Evolutionary conservation across 2,888 invertebrate species (phyloP).

Genomic region (Aethes cnicana): DNA sequence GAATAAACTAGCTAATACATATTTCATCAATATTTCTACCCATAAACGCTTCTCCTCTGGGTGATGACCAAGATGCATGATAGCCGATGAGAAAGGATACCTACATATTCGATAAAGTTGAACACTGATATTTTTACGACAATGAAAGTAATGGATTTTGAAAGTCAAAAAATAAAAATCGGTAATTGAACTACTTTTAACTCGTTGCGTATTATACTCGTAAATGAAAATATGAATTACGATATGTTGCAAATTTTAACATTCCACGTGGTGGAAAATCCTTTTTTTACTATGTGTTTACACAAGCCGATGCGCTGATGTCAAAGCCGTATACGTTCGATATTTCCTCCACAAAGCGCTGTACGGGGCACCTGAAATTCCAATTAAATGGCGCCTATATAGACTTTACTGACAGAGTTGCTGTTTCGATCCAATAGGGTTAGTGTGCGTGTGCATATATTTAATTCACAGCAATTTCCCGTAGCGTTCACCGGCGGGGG

Average conservation of each 20-base stretch:
- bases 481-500: slow-evolving; percentile 48
- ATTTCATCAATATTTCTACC: slow-evolving; percentile 53
- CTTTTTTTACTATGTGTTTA: no score
- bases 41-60: neutral
- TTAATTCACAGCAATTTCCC: slow-evolving; percentile 35
- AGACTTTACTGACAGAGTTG: no score
- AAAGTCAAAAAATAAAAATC: no score
- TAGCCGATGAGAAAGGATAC: neutral
- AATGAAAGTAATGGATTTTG: no score
- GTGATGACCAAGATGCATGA: neutral
- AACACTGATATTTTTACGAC: no score
- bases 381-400: slow-evolving; percentile 22
- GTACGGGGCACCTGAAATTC: slow-evolving; percentile 11
- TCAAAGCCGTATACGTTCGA: neutral
- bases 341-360: neutral
- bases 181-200: no score
- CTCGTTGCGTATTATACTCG: no score
- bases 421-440: neutral
- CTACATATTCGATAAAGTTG: neutral
- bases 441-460: slow-evolving; percentile 13
- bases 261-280: no score
- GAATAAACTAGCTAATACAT: slow-evolving; percentile 62
- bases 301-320: no score
- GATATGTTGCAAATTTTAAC: no score
- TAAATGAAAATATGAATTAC: no score